Base-by-base conservation (phyloP, 2,797 vertebrate species). In the Phylloscopus collybita region DNA sequence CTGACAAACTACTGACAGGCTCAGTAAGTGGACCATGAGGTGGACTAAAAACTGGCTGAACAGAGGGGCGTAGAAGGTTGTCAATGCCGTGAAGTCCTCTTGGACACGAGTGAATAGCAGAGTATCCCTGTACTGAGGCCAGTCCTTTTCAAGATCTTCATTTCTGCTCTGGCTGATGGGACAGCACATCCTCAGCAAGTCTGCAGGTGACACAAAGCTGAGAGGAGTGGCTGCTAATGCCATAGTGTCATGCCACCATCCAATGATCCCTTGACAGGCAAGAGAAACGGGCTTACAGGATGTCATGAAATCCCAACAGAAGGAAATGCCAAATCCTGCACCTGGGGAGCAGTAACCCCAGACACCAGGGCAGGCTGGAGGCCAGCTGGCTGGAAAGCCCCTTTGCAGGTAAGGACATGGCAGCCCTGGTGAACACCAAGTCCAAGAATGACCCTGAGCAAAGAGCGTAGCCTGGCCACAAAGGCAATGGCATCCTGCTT, bases 211-310 rank as follows among this genome's bases (percentile, higher is more conserved):
- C 15, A 61, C 11, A 65, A 44, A 61, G 26, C 47, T 32, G 49
- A 60, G 59, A 62, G 11, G 30, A 60, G 20, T 5, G 11, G 38
- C 56, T 69, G 49, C n/a, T 34, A 49, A 78, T 1, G 8, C 57
- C 49, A 54, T 12, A 34, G 14, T 23, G 11, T 27, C 26, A 13
- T 29, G 42, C 21, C 42, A 51, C 23, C 25, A 70, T 26, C 27
- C 71, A 57, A 17, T 5, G 9, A 36, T 18, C 59, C 32, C 29
- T 6, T 0, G 0, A 45, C 13, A 78, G 34, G 29, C 38, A 64
- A n/a, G 29, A 81, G 30, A 85, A 74, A 29, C 0, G 9, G 26
- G 23, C 23, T 21, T 3, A 29, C 8, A 36, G 20, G 12, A 60
- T 59, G 45, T 80, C 26, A 4, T 5, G 4, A 44, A 71, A 16